Evolutionary conservation across 2,888 invertebrate species (phyloP).

Genomic region (Yponomeuta evonymella): DNA sequence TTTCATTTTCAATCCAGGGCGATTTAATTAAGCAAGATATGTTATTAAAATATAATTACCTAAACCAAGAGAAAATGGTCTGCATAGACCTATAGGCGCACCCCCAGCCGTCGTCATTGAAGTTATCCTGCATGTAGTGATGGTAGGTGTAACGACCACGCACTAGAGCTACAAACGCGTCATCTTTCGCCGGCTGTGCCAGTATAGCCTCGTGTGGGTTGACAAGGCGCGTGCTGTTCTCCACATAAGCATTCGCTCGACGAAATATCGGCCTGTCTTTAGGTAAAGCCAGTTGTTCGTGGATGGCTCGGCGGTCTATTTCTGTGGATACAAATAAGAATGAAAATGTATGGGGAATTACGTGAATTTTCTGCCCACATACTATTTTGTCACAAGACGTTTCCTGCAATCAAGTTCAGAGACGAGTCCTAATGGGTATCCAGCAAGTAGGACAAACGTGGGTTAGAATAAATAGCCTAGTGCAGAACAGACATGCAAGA

Average conservation of each 20-base stretch:
- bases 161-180: slow-evolving; percentile 71
- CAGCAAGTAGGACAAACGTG: too few species aligned
- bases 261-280: slow-evolving; percentile 84
- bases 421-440: too few species aligned
- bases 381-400: too few species aligned
- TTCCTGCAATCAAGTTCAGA: too few species aligned
- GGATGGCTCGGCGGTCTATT: slow-evolving; percentile 80
- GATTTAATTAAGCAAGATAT: too few species aligned
- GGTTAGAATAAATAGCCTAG: too few species aligned
- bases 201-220: slow-evolving; percentile 84
- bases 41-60: slow-evolving; percentile 43
- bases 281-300: slow-evolving; percentile 82
- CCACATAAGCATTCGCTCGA: slow-evolving; percentile 79
- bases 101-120: slow-evolving; percentile 99
- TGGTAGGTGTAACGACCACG: slow-evolving; percentile 94
- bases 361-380: too few species aligned
- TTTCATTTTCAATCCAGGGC: too few species aligned
- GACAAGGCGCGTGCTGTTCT: slow-evolving; percentile 75
- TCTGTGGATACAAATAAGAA: slow-evolving; percentile 53
- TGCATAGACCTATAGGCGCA: slow-evolving; percentile 99
- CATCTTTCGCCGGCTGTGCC: slow-evolving; percentile 42
- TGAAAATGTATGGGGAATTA: too few species aligned
- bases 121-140: slow-evolving; percentile 96
- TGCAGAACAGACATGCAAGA: too few species aligned
- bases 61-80: slow-evolving; percentile 97